phyloP scores from a whole-genome alignment of 1,140 invertebrate genomes.

The Apis dorsata region DNA sequence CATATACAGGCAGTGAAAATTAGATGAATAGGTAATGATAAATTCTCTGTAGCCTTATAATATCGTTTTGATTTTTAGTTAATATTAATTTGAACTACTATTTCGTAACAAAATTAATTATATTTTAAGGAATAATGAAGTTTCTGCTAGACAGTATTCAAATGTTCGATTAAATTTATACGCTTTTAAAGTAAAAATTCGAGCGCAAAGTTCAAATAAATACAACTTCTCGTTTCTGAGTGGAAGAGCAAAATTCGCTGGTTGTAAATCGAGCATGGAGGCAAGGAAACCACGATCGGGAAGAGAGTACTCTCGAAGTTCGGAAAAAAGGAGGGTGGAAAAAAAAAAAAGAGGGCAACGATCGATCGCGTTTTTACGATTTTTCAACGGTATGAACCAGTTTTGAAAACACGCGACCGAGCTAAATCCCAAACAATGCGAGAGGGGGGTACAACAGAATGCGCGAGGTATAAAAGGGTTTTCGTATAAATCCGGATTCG shows the following conservation, averaged over 20 bases:
- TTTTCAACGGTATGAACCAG: constrained; percentile 23
- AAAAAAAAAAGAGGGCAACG: not conserved
- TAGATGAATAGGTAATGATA: too few relatives aligned
- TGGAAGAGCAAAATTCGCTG: too few relatives aligned
- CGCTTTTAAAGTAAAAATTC: not conserved
- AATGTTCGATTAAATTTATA: not conserved
- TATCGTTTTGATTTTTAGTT: too few relatives aligned
- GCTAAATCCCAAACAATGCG: constrained; percentile 52
- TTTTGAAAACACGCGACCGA: constrained; percentile 42
- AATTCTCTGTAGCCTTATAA: too few relatives aligned
- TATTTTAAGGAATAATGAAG: too few relatives aligned
- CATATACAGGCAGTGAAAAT: too few relatives aligned
- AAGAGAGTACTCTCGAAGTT: not conserved
- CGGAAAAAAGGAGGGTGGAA: not conserved
- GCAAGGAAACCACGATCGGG: not conserved
- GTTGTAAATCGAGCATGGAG: too few relatives aligned
- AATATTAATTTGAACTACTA: too few relatives aligned
- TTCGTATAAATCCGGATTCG: constrained; percentile 59
- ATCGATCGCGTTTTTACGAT: constrained; percentile 9
- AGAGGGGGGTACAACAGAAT: constrained; percentile 11
- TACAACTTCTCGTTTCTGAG: not conserved
- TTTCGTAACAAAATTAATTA: too few relatives aligned
- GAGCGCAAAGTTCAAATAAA: not conserved
- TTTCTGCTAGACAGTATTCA: too few relatives aligned
- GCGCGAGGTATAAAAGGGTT: constrained; percentile 51